phyloP scores from a whole-genome alignment of 2,113 vertebrate genomes.

The rabbit (Oryctolagus cuniculus) region DNA sequence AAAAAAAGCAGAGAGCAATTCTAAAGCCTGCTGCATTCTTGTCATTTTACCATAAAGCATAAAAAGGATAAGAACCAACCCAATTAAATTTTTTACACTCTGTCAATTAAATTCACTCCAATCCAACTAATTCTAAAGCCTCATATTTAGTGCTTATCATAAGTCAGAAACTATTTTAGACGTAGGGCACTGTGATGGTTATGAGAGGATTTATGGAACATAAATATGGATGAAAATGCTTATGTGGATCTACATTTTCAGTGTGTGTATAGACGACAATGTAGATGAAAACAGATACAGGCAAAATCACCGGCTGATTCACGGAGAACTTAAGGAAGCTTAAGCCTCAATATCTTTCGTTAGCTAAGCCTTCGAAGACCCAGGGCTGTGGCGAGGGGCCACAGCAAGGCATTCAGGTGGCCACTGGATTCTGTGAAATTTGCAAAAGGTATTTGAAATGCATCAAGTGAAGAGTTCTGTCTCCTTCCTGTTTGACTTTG shows the following conservation, averaged over 20 bases:
- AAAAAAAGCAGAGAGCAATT: not conserved
- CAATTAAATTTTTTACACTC: conserved; percentile 64
- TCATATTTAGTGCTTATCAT: conserved; percentile 19
- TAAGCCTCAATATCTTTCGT: not conserved
- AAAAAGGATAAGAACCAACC: conserved; percentile 59
- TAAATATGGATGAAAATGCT: conserved; percentile 40
- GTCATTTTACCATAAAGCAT: conserved; percentile 64
- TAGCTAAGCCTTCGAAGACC: not conserved
- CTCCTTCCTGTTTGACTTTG: not conserved
- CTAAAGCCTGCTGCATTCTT: not conserved
- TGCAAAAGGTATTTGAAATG: not conserved
- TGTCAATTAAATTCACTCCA: conserved; percentile 71
- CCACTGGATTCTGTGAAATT: not conserved
- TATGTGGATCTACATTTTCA: not conserved
- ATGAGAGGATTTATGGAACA: conserved; percentile 29
- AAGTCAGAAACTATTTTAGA: conserved; percentile 60
- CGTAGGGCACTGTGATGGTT: not conserved
- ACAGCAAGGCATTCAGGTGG: fast-evolving
- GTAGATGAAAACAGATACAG: not conserved
- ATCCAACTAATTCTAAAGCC: conserved; percentile 58
- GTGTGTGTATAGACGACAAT: not conserved
- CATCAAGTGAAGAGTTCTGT: not conserved
- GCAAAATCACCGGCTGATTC: not conserved
- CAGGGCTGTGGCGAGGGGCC: not conserved
- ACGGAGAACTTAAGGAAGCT: not conserved